A percentile compares a stretch with the other conserved stretches of the same genome.
Evolutionary conservation across 2,888 invertebrate species (phyloP).

Genomic region (Minunthozetes semirufus): DNA sequence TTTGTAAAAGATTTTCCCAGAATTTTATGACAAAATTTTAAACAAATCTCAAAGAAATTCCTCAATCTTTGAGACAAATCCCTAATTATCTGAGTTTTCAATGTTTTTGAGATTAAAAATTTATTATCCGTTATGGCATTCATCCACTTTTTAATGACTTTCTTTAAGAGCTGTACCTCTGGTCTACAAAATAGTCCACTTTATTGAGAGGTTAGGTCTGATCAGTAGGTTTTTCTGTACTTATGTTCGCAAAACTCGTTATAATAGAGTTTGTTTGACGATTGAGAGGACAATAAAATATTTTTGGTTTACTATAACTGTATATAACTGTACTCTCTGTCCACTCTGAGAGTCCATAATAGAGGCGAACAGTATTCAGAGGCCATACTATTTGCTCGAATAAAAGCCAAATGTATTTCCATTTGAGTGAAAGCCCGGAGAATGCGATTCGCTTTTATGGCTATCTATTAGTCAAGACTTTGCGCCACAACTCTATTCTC

Average conservation of each 20-base stretch:
- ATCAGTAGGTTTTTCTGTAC: neutral
- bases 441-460: conserved; percentile 15
- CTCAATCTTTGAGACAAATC: too few relatives aligned
- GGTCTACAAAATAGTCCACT: too few relatives aligned
- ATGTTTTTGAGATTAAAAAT: too few relatives aligned
- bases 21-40: too few relatives aligned
- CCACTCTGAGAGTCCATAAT: neutral
- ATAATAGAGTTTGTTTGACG: neutral
- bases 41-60: too few relatives aligned
- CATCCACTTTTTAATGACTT: too few relatives aligned
- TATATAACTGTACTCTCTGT: neutral
- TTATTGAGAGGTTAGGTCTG: neutral
- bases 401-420: conserved; percentile 3
- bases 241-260: neutral
- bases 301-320: neutral
- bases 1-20: too few relatives aligned
- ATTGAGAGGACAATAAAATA: conserved; percentile 5
- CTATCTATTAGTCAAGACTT: conserved; percentile 9
- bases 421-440: conserved; percentile 1
- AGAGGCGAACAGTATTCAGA: neutral
- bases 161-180: too few relatives aligned
- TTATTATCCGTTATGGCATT: too few relatives aligned
- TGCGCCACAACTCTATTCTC: neutral
- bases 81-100: too few relatives aligned
- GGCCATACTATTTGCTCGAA: conserved; percentile 5